A percentile compares a stretch with the other conserved stretches of the same genome.
These are phyloP conservation scores for Panagrolaimus sp. DNA, from an alignment of 1,140 invertebrate genomes.

Conservation along the genomic window DNA sequence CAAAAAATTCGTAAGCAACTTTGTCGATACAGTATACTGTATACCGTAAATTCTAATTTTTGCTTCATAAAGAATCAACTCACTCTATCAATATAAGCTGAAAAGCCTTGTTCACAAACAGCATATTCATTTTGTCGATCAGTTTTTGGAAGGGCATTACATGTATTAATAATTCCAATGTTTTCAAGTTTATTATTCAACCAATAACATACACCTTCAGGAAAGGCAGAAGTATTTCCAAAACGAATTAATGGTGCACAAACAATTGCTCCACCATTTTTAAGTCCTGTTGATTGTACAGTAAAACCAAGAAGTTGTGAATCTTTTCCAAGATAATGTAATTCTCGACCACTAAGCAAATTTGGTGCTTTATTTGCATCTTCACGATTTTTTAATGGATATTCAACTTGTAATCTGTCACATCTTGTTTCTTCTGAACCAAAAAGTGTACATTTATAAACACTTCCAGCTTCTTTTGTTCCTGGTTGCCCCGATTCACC, in stretches of 20 bases:
- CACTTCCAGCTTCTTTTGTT: conserved; percentile 76
- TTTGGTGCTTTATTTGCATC: conserved; percentile 37
- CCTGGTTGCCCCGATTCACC: conserved; percentile 76
- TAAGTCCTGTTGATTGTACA: conserved; percentile 30
- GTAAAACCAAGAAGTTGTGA: conserved; percentile 45
- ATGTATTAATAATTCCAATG: conserved; percentile 35
- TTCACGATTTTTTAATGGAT: conserved; percentile 15
- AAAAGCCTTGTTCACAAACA: conserved; percentile 55
- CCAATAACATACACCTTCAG: conserved; percentile 47
- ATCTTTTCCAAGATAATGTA: conserved; percentile 47
- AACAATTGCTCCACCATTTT: conserved; percentile 39
- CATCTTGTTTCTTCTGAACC: conserved; percentile 60
- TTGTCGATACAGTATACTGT: too few species aligned
- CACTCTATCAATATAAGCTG: conserved; percentile 47
- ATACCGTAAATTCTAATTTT: too few species aligned
- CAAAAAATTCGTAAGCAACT: too few species aligned
- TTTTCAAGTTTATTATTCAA: conserved; percentile 36
- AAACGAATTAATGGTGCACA: conserved; percentile 44
- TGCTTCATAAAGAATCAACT: background rate
- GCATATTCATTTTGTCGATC: conserved; percentile 57
- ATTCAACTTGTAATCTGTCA: conserved; percentile 67
- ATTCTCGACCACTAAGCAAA: conserved; percentile 29
- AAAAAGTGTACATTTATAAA: conserved; percentile 76
- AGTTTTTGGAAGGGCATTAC: conserved; percentile 40
- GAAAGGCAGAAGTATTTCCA: conserved; percentile 37